Evolutionary conservation across 1,140 invertebrate genomes (phyloP), one percentile per base, ranked within the genome.

Genomic region (Drosophila virilis): DNA sequence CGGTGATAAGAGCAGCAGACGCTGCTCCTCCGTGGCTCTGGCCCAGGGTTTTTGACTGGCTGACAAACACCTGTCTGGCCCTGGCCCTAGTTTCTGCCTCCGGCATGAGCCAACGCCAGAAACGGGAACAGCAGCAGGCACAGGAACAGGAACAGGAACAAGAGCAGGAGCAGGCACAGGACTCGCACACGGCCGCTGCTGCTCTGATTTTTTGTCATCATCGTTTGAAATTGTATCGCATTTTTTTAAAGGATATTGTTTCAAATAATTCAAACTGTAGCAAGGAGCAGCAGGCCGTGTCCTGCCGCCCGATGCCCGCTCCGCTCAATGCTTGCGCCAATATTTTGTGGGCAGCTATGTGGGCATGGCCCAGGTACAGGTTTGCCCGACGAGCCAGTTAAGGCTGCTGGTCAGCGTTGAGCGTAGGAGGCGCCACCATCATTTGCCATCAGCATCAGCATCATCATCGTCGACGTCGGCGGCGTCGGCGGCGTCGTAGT

Each of bases 201-300:
- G 51, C 33, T 79, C 65, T 82, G 70, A 80, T 89, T 88, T 89
- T 89, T 84, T 78, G 67, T 73, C 84, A 78, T 80, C 80, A 68
- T 75, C 83, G 78, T 89, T 83, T 89, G 78, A 89, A 89, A 91
- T 88, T 88, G 83, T 91, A 89, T 91, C 72, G 79, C 79, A 79
- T 83, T 86, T 91, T 90, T 91, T 88, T 80, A 50, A 74, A 89
- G 84, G 81, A 91, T 91, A 91, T 91, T 91, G 89, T 91, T 91
- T 91, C 89, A 91, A 91, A 91, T 91, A 91, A 91, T 91, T 91
- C 89, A 86, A 91, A 80, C 74, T 80, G 68, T 69, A 71, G 48
- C 61, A 42, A 8, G 59, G 58, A 74, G 59, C 72, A 54, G n/a
- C 70, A 68, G 58, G 68, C n/a, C 8, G 43, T 12, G 6, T 46